A percentile compares a stretch with the other conserved stretches of the same genome.
These are phyloP conservation scores for Caenorhabditis sp. DNA, from an alignment of 2,888 invertebrate genomes.

Conservation along the genomic window DNA sequence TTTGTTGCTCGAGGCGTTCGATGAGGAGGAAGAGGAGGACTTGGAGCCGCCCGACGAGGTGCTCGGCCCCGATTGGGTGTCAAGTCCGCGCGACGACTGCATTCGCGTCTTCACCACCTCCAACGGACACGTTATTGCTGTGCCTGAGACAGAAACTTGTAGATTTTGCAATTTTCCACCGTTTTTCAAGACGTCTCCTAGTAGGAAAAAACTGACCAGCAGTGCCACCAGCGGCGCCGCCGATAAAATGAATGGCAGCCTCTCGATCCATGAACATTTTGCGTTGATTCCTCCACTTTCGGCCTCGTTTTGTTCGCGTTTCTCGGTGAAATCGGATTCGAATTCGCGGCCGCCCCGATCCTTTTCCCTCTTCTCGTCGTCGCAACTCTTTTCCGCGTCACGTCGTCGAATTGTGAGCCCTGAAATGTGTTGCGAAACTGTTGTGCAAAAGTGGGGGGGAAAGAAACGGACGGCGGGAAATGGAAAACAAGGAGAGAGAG, in stretches of 20 bases:
- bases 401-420: background rate
- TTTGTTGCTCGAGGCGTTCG: background rate
- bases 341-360: too few relatives aligned
- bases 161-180: background rate
- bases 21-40: slow-evolving; percentile 15
- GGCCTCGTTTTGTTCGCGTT: background rate
- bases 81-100: slow-evolving; percentile 69
- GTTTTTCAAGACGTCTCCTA: background rate
- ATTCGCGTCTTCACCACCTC: slow-evolving; percentile 77
- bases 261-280: slow-evolving; percentile 80
- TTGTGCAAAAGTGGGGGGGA: too few relatives aligned
- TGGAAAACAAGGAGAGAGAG: background rate
- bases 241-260: slow-evolving; percentile 77
- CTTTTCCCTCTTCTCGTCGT: background rate
- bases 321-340: too few relatives aligned
- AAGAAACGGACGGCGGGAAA: too few relatives aligned
- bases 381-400: background rate
- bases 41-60: slow-evolving; percentile 56
- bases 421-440: background rate
- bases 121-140: slow-evolving; percentile 76
- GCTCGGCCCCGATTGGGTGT: slow-evolving; percentile 52
- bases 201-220: slow-evolving; percentile 65
- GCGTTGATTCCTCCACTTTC: slow-evolving; percentile 23
- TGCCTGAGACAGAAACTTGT: slow-evolving; percentile 50
- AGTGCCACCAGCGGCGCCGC: slow-evolving; percentile 78